These are phyloP conservation scores for Chitala chitala DNA, from an alignment of 2,113 vertebrate genomes.

Conservation along the genomic window DNA sequence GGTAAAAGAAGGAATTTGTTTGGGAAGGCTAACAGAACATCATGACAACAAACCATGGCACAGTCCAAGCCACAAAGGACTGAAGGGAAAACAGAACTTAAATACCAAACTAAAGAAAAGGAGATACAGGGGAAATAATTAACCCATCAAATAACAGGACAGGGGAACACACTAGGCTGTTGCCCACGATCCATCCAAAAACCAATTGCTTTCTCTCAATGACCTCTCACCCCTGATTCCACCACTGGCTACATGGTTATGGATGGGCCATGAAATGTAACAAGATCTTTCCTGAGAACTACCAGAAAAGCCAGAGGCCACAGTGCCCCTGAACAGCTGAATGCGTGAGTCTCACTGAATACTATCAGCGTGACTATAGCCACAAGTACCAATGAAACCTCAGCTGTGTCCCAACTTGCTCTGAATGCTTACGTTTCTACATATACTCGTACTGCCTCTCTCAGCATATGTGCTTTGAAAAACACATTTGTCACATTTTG, in stretches of 20 bases:
- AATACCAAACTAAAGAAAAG: too few relatives aligned
- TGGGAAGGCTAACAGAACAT: too few relatives aligned
- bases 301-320: background rate
- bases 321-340: background rate
- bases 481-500: background rate
- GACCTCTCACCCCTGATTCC: background rate
- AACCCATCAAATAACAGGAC: too few relatives aligned
- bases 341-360: background rate
- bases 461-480: background rate
- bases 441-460: too few relatives aligned
- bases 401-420: background rate
- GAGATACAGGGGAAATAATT: too few relatives aligned
- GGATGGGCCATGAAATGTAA: background rate
- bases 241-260: background rate
- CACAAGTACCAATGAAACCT: constrained; percentile 7
- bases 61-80: too few relatives aligned
- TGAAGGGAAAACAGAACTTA: too few relatives aligned
- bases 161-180: too few relatives aligned
- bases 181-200: background rate
- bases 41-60: too few relatives aligned
- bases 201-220: background rate
- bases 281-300: background rate
- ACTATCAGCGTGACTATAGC: too few relatives aligned
- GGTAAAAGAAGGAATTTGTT: too few relatives aligned
- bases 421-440: background rate